Conservation (phyloP, 1,140 invertebrate species). For the Thalassaphorura encarpata region DNA sequence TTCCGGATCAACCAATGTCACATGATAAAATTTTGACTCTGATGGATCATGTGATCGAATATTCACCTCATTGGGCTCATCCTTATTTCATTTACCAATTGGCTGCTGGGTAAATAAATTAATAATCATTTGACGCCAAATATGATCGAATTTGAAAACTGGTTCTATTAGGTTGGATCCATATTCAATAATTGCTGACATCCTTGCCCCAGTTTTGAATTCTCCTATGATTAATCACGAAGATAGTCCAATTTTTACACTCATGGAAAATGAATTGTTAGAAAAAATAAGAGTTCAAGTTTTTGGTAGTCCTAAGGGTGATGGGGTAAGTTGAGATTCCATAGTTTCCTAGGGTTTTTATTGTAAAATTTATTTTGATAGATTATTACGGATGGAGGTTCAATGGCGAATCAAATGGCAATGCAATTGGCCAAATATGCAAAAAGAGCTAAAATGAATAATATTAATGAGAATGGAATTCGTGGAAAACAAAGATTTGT, state of each 20-base stretch:
- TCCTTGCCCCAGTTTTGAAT: background rate
- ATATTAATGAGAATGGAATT: background rate
- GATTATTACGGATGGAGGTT: constrained; percentile 9
- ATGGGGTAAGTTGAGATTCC: too few relatives aligned
- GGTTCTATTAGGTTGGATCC: constrained; percentile 17
- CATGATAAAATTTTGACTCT: background rate
- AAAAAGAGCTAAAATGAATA: background rate
- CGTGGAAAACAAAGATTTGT: background rate
- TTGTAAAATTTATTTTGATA: too few relatives aligned
- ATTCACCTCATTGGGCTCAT: constrained; percentile 2
- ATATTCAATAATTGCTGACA: constrained; percentile 4
- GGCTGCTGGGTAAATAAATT: constrained; percentile 1
- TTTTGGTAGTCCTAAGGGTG: background rate
- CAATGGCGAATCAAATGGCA: constrained; percentile 1
- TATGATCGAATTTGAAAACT: background rate
- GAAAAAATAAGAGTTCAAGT: background rate
- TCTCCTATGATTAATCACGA: constrained; percentile 2
- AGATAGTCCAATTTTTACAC: constrained; percentile 2
- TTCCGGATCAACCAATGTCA: background rate
- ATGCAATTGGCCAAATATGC: background rate
- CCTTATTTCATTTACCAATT: constrained; percentile 8
- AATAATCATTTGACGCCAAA: background rate
- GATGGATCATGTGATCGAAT: background rate
- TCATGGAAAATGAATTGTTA: constrained; percentile 6
- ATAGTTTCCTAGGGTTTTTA: too few relatives aligned